A percentile compares a stretch with the other conserved stretches of the same genome.
Evolutionary conservation across 2,797 vertebrate species (phyloP).

Genomic region (Poecile montanus): DNA sequence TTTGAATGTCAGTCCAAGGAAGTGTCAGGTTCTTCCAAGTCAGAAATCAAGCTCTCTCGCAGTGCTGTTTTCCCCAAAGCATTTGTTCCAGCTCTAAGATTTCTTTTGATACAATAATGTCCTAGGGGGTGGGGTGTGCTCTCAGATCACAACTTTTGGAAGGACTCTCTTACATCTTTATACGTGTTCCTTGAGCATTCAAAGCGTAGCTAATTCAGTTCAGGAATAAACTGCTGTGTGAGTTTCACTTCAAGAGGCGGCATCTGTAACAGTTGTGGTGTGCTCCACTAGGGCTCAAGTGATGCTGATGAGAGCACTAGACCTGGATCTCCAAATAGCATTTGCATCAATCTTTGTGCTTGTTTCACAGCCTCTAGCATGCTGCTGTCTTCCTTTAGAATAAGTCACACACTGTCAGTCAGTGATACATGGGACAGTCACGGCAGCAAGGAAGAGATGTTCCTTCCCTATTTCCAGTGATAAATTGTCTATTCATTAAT

Average conservation of each 20-base stretch:
- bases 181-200: background rate
- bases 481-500: background rate
- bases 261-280: background rate
- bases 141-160: background rate
- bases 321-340: background rate
- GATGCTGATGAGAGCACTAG: background rate
- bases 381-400: background rate
- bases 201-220: background rate
- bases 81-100: background rate
- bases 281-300: background rate
- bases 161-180: background rate
- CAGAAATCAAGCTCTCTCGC: background rate
- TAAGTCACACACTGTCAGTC: background rate
- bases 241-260: background rate
- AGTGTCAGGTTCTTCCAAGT: background rate
- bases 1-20: background rate
- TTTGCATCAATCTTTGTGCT: background rate
- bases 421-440: background rate
- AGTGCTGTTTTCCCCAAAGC: background rate
- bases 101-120: background rate
- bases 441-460: background rate
- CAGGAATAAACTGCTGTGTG: background rate
- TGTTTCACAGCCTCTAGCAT: background rate
- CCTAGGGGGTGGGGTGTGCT: background rate
- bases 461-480: background rate